phyloP scores from a whole-genome alignment of 2,113 vertebrate species.

The Corydoras sp. region DNA sequence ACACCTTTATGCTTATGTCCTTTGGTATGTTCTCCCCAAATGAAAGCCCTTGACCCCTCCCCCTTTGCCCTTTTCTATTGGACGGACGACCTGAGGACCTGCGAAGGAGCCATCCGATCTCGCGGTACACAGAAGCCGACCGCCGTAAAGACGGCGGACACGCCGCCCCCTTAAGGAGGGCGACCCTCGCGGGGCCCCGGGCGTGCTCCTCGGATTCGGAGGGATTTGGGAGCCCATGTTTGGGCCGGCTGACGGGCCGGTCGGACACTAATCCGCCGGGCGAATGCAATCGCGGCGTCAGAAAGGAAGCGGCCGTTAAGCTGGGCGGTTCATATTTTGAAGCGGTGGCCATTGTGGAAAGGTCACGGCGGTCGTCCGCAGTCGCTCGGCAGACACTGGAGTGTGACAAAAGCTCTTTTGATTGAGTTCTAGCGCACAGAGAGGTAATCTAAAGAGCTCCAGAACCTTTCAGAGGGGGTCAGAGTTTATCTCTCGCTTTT shows the following conservation, averaged over 20 bases:
- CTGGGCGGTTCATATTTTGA: constrained; percentile 34
- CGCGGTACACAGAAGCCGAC: not conserved
- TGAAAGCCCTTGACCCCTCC: too few relatives aligned
- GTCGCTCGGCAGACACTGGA: constrained; percentile 21
- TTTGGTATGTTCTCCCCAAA: too few relatives aligned
- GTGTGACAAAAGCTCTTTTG: constrained; percentile 46
- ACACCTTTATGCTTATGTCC: too few relatives aligned
- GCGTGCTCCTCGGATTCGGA: constrained; percentile 17
- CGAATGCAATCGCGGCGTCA: constrained; percentile 28
- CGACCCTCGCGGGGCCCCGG: constrained; percentile 23
- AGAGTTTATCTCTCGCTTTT: constrained; percentile 34
- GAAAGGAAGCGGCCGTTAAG: constrained; percentile 37
- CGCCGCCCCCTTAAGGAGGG: constrained; percentile 10
- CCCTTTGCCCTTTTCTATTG: too few relatives aligned
- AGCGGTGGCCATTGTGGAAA: constrained; percentile 41
- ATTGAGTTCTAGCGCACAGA: constrained; percentile 46
- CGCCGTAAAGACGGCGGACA: not conserved
- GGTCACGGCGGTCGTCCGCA: constrained; percentile 35
- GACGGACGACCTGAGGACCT: not conserved
- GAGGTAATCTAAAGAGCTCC: constrained; percentile 41
- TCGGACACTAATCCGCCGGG: constrained; percentile 23
- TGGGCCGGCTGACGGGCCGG: constrained; percentile 31
- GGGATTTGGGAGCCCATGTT: constrained; percentile 25
- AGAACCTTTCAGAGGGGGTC: constrained; percentile 34
- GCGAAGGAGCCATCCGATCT: constrained; percentile 28